These are phyloP conservation scores for Tribolium madens DNA, from an alignment of 1,140 invertebrate genomes.

Conservation along the genomic window DNA sequence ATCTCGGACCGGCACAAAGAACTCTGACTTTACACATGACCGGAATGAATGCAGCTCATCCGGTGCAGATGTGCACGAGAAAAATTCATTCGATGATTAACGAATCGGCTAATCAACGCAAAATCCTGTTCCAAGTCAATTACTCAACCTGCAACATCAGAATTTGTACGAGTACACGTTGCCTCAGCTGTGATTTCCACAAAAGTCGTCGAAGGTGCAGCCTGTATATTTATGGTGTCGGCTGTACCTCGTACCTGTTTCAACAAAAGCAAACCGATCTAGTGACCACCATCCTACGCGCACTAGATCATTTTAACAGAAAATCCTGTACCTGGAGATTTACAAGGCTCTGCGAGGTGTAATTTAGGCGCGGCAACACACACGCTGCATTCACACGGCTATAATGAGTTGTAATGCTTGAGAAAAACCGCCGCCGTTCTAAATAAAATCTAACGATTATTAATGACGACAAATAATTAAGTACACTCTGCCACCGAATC, in stretches of 20 bases:
- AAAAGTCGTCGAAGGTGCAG: too few species aligned
- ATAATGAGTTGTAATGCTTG: slow-evolving; percentile 17
- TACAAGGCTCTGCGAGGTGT: slow-evolving; percentile 32
- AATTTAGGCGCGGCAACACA: slow-evolving; percentile 37
- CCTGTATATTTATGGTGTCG: slow-evolving; percentile 7
- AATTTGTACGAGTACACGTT: too few species aligned
- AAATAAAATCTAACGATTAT: slow-evolving; percentile 23
- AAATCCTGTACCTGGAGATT: slow-evolving; percentile 36
- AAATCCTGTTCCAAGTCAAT: too few species aligned
- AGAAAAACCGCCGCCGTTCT: neutral
- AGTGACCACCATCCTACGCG: slow-evolving; percentile 30
- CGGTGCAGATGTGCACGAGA: neutral
- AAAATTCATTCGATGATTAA: neutral
- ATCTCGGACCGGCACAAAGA: slow-evolving; percentile 8
- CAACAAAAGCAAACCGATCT: slow-evolving; percentile 12
- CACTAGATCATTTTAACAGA: slow-evolving; percentile 42
- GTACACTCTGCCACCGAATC: slow-evolving; percentile 7
- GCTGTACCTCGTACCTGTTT: slow-evolving; percentile 22
- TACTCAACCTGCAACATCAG: too few species aligned
- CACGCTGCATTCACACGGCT: slow-evolving; percentile 16
- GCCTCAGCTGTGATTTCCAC: too few species aligned
- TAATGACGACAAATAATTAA: slow-evolving; percentile 21
- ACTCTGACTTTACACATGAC: slow-evolving; percentile 1
- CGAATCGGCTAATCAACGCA: too few species aligned
- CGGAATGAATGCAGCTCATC: slow-evolving; percentile 19